Percentiles rank a stretch among this genome's conserved stretches.
Conservation (phyloP, 2,888 invertebrate genomes). For the Cacoxenus indagator region DNA sequence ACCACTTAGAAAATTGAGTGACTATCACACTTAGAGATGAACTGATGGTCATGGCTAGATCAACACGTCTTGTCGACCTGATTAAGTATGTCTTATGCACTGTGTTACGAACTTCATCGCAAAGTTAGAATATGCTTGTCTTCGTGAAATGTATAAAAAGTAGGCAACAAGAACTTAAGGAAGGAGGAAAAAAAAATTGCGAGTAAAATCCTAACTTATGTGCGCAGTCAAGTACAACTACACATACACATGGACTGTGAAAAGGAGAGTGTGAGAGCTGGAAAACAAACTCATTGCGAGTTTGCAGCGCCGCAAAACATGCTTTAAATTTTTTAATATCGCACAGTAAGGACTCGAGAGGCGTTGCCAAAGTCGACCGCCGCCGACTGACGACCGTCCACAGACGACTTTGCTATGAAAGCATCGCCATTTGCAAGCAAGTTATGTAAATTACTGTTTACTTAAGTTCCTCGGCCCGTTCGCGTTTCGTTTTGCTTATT, state of each 20-base stretch:
- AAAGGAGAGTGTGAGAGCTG: neutral
- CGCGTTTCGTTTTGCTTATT: slow-evolving; percentile 30
- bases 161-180: slow-evolving; percentile 29
- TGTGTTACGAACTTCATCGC: no score
- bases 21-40: no score
- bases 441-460: slow-evolving; percentile 71
- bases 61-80: no score
- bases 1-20: no score
- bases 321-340: slow-evolving; percentile 69
- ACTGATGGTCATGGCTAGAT: neutral
- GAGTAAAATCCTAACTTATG: slow-evolving; percentile 40
- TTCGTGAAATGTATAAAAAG: no score
- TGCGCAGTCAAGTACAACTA: slow-evolving; percentile 57
- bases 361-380: slow-evolving; percentile 30
- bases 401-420: slow-evolving; percentile 20
- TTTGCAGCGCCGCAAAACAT: slow-evolving; percentile 63
- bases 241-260: slow-evolving; percentile 37
- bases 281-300: slow-evolving; percentile 45
- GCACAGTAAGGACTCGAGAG: slow-evolving; percentile 34
- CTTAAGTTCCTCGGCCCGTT: slow-evolving; percentile 68
- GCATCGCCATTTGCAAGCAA: slow-evolving; percentile 63
- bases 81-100: no score
- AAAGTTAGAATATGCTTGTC: no score
- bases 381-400: neutral
- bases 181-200: neutral